Percentiles rank a stretch among this genome's conserved stretches.
Evolutionary conservation across 2,888 invertebrate genomes (phyloP).

Genomic region (Acleris literana): DNA sequence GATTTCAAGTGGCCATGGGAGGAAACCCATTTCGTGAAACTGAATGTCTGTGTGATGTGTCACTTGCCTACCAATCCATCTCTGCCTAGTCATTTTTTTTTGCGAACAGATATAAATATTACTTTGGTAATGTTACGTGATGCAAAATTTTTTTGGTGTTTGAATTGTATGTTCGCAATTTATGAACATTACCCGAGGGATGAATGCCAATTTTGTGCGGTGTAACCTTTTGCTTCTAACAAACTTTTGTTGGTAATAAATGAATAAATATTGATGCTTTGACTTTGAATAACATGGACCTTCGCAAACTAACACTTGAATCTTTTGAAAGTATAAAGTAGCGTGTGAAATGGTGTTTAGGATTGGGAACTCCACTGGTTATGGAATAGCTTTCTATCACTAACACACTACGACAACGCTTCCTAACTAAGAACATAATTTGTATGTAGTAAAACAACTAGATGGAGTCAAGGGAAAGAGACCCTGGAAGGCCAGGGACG

Average conservation of each 20-base stretch:
- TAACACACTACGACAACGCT: too few relatives aligned
- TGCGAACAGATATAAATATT: constrained; percentile 31
- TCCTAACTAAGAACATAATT: too few relatives aligned
- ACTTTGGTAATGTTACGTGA: constrained; percentile 18
- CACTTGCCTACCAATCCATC: constrained; percentile 32
- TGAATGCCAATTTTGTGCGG: constrained; percentile 28
- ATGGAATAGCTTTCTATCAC: too few relatives aligned
- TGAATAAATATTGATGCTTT: too few relatives aligned
- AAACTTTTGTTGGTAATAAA: too few relatives aligned
- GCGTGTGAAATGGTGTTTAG: too few relatives aligned
- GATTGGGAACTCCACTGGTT: too few relatives aligned
- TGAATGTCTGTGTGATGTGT: constrained; percentile 27
- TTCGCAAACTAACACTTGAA: too few relatives aligned
- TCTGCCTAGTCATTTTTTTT: constrained; percentile 32
- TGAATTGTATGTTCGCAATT: constrained; percentile 29
- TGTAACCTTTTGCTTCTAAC: constrained; percentile 12
- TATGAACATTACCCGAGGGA: constrained; percentile 29
- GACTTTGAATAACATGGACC: too few relatives aligned
- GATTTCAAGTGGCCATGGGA: constrained; percentile 31
- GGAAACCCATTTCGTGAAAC: constrained; percentile 36
- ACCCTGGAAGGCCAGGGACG: constrained; percentile 29
- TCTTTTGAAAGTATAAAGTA: too few relatives aligned
- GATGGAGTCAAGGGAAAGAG: constrained; percentile 32
- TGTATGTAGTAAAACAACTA: constrained; percentile 1
- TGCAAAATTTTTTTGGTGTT: constrained; percentile 4